phyloP scores from a whole-genome alignment of 2,113 vertebrate species.

The Cyprinodon tularosa region DNA sequence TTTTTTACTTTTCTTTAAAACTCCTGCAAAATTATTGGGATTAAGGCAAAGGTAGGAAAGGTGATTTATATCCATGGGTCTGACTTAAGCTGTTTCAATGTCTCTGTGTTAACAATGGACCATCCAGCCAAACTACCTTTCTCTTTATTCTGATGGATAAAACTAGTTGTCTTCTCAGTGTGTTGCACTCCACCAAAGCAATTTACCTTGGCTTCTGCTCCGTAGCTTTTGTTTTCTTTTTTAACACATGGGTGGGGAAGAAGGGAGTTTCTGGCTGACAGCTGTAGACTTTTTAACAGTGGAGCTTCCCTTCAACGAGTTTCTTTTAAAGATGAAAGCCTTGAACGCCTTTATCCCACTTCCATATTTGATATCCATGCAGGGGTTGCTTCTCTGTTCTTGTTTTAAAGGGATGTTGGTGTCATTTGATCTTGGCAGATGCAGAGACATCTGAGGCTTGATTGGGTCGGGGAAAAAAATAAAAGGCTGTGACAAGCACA shows the following conservation, averaged over 20 bases:
- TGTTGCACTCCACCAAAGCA: slow-evolving; percentile 55
- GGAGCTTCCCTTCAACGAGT: slow-evolving; percentile 64
- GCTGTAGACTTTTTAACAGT: slow-evolving; percentile 63
- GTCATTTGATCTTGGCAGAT: slow-evolving; percentile 76
- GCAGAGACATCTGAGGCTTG: slow-evolving; percentile 69
- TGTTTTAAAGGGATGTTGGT: slow-evolving; percentile 70
- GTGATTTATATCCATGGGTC: slow-evolving; percentile 13
- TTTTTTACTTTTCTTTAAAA: background rate
- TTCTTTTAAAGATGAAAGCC: slow-evolving; percentile 75
- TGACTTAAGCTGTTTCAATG: slow-evolving; percentile 31
- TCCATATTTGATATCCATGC: slow-evolving; percentile 71
- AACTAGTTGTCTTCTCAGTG: slow-evolving; percentile 53
- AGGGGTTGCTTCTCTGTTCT: slow-evolving; percentile 64
- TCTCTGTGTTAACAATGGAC: slow-evolving; percentile 49
- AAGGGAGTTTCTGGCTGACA: slow-evolving; percentile 58
- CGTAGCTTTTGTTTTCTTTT: slow-evolving; percentile 52
- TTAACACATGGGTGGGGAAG: slow-evolving; percentile 51
- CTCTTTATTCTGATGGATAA: slow-evolving; percentile 48
- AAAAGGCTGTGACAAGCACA: slow-evolving; percentile 36
- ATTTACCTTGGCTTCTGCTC: slow-evolving; percentile 63
- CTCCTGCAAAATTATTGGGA: background rate
- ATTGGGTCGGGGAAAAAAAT: slow-evolving; percentile 56
- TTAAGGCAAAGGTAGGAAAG: background rate
- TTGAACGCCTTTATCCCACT: slow-evolving; percentile 60
- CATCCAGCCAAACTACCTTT: slow-evolving; percentile 21